Conservation (phyloP, 2,797 vertebrate species). For the Natrix natrix region DNA sequence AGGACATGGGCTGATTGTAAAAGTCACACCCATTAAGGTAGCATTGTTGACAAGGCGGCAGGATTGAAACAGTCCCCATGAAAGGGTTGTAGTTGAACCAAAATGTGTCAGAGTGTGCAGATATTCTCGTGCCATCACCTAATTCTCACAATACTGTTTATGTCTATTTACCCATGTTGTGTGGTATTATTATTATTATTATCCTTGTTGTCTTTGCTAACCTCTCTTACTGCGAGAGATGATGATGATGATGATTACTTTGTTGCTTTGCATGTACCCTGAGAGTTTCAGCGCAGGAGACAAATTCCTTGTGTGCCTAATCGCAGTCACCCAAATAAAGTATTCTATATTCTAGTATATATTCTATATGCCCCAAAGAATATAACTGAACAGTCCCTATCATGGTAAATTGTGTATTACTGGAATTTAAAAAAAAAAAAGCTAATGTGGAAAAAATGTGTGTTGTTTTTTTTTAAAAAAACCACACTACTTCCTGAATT, state of each 20-base stretch:
- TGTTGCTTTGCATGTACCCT: neutral
- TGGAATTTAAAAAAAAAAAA: constrained; percentile 30
- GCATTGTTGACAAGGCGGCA: constrained; percentile 43
- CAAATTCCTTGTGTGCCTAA: neutral
- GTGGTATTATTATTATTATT: neutral
- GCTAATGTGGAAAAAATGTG: constrained; percentile 45
- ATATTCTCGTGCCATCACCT: neutral
- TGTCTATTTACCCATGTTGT: neutral
- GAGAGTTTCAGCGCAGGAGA: neutral
- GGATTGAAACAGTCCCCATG: constrained; percentile 48
- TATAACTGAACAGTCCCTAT: neutral
- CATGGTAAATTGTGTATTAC: constrained; percentile 9
- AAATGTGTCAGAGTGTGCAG: constrained; percentile 44
- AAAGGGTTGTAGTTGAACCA: constrained; percentile 33
- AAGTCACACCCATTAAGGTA: constrained; percentile 43
- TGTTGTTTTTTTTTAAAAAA: neutral
- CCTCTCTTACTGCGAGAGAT: neutral
- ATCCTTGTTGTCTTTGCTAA: neutral
- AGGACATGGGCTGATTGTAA: constrained; percentile 23
- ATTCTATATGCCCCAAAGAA: neutral
- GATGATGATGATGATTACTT: neutral
- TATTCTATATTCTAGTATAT: neutral
- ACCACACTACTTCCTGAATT: constrained; percentile 24
- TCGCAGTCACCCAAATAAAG: neutral
- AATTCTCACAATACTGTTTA: neutral